phyloP scores from a whole-genome alignment of 2,113 vertebrate species.

The Coryphaenoides rupestris region DNA sequence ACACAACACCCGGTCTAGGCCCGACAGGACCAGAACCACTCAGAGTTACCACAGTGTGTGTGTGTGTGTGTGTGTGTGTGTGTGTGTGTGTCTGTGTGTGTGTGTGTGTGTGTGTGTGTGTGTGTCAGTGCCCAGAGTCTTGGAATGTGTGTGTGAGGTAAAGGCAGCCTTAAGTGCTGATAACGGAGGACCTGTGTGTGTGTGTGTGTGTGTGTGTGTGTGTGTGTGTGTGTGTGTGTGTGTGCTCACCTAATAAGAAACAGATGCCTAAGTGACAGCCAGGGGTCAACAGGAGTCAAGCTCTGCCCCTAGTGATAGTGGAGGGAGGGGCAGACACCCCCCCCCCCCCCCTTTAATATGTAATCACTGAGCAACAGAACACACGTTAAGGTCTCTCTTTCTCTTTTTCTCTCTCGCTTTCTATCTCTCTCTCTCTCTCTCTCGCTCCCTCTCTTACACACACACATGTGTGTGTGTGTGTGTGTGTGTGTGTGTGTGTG shows the following conservation, averaged over 20 bases:
- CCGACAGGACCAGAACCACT: too few species aligned
- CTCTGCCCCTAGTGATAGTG: conserved; percentile 7
- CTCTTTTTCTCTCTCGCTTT: too few species aligned
- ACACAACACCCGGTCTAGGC: too few species aligned
- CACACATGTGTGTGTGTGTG: too few species aligned
- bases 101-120: background rate
- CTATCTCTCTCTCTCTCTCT: too few species aligned
- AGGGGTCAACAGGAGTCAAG: conserved; percentile 23
- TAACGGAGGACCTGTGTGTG: conserved; percentile 28
- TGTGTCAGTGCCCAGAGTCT: background rate
- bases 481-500: too few species aligned
- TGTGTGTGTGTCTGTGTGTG: background rate
- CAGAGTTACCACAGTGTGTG: too few species aligned
- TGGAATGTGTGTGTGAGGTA: conserved; percentile 41
- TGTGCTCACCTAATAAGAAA: conserved; percentile 36
- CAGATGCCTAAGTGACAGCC: conserved; percentile 42
- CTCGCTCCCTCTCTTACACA: too few species aligned
- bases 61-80: background rate
- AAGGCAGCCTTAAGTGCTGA: conserved; percentile 39
- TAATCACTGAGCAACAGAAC: too few species aligned
- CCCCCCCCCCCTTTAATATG: too few species aligned
- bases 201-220: conserved; percentile 21
- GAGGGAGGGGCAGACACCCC: too few species aligned
- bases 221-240: conserved; percentile 18
- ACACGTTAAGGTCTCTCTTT: too few species aligned